Base-by-base conservation (phyloP, 2,797 vertebrate genomes). In the Ceryle rudis region DNA sequence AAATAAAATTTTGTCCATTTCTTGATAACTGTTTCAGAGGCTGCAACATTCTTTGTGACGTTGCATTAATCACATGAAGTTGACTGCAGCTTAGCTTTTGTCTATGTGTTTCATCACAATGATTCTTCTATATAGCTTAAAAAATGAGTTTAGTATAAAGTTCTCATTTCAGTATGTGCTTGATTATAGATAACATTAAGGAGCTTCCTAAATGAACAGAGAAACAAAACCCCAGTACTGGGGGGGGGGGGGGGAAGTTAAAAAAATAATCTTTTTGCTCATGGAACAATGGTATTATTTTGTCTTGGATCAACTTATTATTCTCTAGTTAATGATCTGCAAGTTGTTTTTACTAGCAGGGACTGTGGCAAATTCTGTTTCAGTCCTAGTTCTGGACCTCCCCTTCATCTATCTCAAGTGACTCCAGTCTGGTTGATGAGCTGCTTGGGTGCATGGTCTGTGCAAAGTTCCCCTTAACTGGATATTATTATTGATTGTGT, bases 41-140 rank as follows among this genome's bases (percentile, higher is more conserved):
- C 7, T 20, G 8, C 29, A 55, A 0, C 10, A 2, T 57, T 26
- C 5, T 81, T 52, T 29, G 14, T 52, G 15, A 2, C 58, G 26
- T 3, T 65, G 8, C 18, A 6, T 65, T 67, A 47, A 44, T 60
- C 9, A 12, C 1, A 1, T 54, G 35, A 13, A 65, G 12, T n/a
- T 80, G 19, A 33, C 3, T 41, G 4, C 79, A 54, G 2, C 1
- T 90, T 28, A 70, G 6, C 11, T 31, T 37, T 74, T 44, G 5
- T n/a, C 23, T 65, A 3, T n/a, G 3, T 29, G 16, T 93, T 94
- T 79, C 0, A 5, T 49, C 35, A 44, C 28, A 14, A 23, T 37
- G 37, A 28, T 61, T 72, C 5, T 75, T 47, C 20, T 81, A 11
- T 14, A 71, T 39, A 42, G 5, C 5, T 31, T 46, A 11, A 57